Percentiles rank a stretch among this genome's conserved stretches.
Conservation (phyloP, 2,888 invertebrate genomes). For the Drosophila bunnanda region DNA sequence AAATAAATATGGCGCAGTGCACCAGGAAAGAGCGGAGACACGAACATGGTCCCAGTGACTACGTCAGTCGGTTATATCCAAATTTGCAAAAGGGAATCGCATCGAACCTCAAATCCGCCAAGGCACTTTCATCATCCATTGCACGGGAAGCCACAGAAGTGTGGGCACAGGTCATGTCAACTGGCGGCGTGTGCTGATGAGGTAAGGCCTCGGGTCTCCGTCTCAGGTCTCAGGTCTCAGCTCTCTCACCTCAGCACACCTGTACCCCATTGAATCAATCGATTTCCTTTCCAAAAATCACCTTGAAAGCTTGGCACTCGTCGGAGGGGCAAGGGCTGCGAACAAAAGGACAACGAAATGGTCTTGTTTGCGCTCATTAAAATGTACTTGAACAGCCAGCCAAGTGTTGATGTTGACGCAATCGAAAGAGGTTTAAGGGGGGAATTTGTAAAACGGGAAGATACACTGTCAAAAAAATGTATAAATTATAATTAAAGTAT, state of each 20-base stretch:
- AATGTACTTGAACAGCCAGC: slow-evolving; percentile 47
- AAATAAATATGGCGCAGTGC: slow-evolving; percentile 63
- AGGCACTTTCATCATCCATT: slow-evolving; percentile 20
- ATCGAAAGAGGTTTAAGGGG: slow-evolving; percentile 6
- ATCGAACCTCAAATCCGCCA: slow-evolving; percentile 7
- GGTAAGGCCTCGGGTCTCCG: slow-evolving; percentile 10
- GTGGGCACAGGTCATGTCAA: slow-evolving; percentile 52
- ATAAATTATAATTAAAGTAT: too few species aligned
- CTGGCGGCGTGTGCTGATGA: slow-evolving; percentile 39
- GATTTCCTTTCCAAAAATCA: slow-evolving; percentile 57
- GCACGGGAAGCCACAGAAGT: slow-evolving; percentile 61
- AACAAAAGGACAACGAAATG: slow-evolving; percentile 47
- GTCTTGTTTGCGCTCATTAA: slow-evolving; percentile 54
- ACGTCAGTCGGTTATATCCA: slow-evolving; percentile 4
- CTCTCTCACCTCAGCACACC: slow-evolving; percentile 25
- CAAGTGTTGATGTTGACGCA: slow-evolving; percentile 23
- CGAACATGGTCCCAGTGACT: slow-evolving; percentile 25
- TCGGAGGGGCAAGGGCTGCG: slow-evolving; percentile 17
- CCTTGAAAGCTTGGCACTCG: slow-evolving; percentile 41
- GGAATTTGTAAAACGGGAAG: not conserved
- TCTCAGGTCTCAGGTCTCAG: not conserved
- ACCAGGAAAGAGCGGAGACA: not conserved
- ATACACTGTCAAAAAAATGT: not conserved
- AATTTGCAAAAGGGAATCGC: slow-evolving; percentile 12
- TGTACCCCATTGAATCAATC: slow-evolving; percentile 51